Evolutionary conservation across 2,888 invertebrate genomes (phyloP).

Genomic region (Andrena haemorrhoa): DNA sequence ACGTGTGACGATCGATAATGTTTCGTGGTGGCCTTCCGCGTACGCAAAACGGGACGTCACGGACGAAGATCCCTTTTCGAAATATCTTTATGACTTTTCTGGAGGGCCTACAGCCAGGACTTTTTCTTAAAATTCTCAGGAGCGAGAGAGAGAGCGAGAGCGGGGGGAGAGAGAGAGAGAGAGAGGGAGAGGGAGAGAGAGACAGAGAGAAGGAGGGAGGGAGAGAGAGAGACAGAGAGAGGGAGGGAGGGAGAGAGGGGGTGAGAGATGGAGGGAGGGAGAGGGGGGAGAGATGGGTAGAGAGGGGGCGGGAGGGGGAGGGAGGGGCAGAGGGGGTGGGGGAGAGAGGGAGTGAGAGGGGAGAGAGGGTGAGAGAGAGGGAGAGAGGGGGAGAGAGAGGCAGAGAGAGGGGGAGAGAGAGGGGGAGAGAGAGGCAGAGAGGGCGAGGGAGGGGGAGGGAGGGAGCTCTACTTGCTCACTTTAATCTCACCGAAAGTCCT

Average conservation of each 20-base stretch:
- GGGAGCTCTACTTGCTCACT: slow-evolving; percentile 29
- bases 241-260: no score
- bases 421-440: neutral
- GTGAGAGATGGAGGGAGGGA: no score
- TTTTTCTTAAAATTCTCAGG: slow-evolving; percentile 63
- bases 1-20: slow-evolving; percentile 61
- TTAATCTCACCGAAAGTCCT: slow-evolving; percentile 60
- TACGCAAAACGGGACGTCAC: slow-evolving; percentile 53
- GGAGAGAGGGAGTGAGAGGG: neutral
- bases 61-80: slow-evolving; percentile 50
- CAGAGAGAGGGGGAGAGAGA: no score
- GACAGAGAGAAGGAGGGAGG: no score
- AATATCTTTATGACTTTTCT: slow-evolving; percentile 60
- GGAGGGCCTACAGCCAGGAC: slow-evolving; percentile 36
- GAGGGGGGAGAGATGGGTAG: no score
- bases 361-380: neutral
- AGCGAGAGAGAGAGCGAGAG: neutral
- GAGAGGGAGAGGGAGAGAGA: no score
- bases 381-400: no score
- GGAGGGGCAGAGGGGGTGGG: no score
- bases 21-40: slow-evolving; percentile 35
- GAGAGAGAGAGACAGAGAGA: no score
- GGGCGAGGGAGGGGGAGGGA: no score
- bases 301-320: no score
- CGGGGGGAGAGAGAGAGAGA: no score